Conservation (phyloP, 2,113 vertebrate species). For the Thermophis baileyi region DNA sequence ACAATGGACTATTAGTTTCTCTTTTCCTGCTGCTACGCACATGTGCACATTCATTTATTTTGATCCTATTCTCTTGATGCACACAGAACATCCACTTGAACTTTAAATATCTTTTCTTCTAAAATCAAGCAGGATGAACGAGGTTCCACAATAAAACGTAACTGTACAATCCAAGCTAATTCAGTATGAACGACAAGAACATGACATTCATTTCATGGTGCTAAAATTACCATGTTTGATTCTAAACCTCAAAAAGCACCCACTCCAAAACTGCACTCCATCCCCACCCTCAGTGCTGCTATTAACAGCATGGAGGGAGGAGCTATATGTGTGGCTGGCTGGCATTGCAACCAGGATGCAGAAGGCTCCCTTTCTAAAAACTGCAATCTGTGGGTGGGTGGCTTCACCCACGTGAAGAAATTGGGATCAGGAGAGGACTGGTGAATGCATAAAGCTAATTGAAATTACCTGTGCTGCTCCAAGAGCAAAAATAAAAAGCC, state of each 20-base stretch:
- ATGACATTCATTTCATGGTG: constrained; percentile 1
- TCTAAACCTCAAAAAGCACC: constrained; percentile 36
- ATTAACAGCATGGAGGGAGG: constrained; percentile 42
- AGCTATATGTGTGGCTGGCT: not conserved
- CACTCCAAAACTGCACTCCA: not conserved
- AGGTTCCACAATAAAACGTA: constrained; percentile 5
- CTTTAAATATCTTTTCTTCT: constrained; percentile 52
- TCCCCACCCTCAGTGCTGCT: constrained; percentile 23
- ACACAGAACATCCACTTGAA: constrained; percentile 9
- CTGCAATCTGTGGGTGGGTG: constrained; percentile 58
- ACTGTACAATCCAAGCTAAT: not conserved
- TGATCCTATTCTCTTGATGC: constrained; percentile 3
- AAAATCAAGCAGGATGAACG: not conserved
- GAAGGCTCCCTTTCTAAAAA: constrained; percentile 60
- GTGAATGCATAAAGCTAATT: not conserved
- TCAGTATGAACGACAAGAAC: constrained; percentile 26
- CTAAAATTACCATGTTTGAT: constrained; percentile 41
- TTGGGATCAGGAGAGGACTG: constrained; percentile 27
- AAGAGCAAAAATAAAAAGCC: not conserved
- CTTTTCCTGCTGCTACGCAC: constrained; percentile 11
- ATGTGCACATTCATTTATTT: not conserved
- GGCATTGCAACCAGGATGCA: constrained; percentile 32
- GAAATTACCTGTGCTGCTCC: not conserved
- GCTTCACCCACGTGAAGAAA: constrained; percentile 23
- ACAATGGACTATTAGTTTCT: not conserved